A percentile compares a stretch with the other conserved stretches of the same genome.
Evolutionary conservation across 2,113 vertebrate genomes (phyloP).

Genomic region (Dicaeum eximium): DNA sequence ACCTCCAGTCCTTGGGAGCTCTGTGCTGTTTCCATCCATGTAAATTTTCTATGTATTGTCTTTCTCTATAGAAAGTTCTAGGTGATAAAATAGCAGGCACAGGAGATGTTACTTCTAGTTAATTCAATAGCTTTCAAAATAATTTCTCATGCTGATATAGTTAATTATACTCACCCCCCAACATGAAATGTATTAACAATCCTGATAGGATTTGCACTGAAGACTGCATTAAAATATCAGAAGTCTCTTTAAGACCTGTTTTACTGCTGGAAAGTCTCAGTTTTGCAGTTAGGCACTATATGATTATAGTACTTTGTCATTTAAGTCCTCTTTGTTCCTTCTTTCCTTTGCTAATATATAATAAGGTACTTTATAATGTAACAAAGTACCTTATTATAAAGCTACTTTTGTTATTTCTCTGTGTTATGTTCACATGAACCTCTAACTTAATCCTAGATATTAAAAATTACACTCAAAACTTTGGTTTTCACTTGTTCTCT

Average conservation of each 20-base stretch:
- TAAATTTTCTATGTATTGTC: background rate
- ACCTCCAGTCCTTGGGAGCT: background rate
- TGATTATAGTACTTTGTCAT: background rate
- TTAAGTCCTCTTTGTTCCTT: constrained; percentile 2
- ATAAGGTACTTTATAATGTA: background rate
- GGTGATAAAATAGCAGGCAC: background rate
- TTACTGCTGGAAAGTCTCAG: background rate
- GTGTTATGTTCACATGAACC: background rate
- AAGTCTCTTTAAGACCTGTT: background rate
- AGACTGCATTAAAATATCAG: background rate
- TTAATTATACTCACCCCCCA: background rate
- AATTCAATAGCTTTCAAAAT: background rate
- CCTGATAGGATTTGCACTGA: background rate
- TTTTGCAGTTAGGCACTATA: background rate
- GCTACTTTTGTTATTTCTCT: background rate
- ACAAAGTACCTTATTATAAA: background rate
- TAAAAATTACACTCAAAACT: background rate
- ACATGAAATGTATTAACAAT: background rate
- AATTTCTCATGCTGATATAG: background rate
- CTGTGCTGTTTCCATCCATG: background rate
- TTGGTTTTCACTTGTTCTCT: background rate
- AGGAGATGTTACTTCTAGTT: background rate
- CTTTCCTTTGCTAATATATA: background rate
- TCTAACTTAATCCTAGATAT: background rate
- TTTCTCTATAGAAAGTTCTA: background rate